Percentiles rank a stretch among this genome's conserved stretches.
Conservation (phyloP, 2,113 vertebrate genomes). For the Terrapene triunguis region DNA sequence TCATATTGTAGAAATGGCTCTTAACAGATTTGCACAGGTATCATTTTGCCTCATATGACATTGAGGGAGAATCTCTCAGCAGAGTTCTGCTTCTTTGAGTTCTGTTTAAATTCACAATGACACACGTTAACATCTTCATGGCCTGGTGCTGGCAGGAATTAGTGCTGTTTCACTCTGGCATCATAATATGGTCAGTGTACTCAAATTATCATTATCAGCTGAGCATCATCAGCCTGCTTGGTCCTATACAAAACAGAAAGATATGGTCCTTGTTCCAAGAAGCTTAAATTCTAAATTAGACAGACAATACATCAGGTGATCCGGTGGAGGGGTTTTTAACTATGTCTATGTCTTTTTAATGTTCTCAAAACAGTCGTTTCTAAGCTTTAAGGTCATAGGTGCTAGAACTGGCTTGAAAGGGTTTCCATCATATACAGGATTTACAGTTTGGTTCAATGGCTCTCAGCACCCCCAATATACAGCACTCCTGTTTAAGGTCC, state of each 20-base stretch:
- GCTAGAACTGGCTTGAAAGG: too few relatives aligned
- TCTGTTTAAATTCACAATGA: neutral
- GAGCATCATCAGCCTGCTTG: neutral
- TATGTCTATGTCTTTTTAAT: neutral
- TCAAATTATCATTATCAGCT: neutral
- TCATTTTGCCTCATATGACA: neutral
- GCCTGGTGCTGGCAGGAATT: fast-evolving
- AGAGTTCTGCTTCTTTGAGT: neutral
- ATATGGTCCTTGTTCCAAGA: neutral
- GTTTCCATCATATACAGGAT: too few relatives aligned
- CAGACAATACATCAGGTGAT: neutral
- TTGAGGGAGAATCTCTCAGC: neutral
- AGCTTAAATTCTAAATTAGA: neutral
- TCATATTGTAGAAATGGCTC: neutral
- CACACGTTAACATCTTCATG: fast-evolving
- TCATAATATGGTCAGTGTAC: neutral
- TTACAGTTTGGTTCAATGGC: too few relatives aligned
- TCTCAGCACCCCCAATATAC: too few relatives aligned
- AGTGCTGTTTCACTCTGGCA: neutral
- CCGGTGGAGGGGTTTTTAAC: neutral
- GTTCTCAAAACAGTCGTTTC: neutral
- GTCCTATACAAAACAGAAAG: neutral
- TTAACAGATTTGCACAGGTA: fast-evolving
- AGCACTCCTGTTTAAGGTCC: too few relatives aligned
- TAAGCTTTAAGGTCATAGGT: neutral